Evolutionary conservation across 2,888 invertebrate genomes (phyloP).

Genomic region (Erannis defoliaria): DNA sequence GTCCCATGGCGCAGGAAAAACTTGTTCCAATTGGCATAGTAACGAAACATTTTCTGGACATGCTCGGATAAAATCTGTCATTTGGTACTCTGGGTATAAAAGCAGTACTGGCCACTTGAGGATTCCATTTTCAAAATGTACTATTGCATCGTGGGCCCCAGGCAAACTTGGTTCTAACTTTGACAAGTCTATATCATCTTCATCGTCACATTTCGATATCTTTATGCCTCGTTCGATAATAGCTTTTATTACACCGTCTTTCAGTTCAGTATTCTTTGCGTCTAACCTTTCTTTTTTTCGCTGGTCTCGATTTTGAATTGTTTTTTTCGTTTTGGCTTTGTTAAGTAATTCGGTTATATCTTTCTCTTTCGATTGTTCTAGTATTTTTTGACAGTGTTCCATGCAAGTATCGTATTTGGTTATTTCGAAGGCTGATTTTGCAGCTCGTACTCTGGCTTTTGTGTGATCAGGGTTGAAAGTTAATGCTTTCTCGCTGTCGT

Average conservation of each 20-base stretch:
- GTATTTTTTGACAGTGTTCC: constrained; percentile 89
- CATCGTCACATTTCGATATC: constrained; percentile 83
- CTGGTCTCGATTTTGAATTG: constrained; percentile 82
- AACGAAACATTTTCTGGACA: constrained; percentile 91
- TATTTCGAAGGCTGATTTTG: constrained; percentile 90
- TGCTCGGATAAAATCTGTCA: constrained; percentile 94
- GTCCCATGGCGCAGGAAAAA: constrained; percentile 93
- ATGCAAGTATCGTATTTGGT: constrained; percentile 90
- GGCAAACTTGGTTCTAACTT: constrained; percentile 89
- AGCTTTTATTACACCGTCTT: constrained; percentile 71
- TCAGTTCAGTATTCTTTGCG: constrained; percentile 74
- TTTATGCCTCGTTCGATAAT: constrained; percentile 80
- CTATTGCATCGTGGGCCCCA: constrained; percentile 88
- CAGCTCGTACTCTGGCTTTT: constrained; percentile 92
- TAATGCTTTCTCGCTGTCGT: constrained; percentile 93
- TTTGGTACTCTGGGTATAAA: constrained; percentile 94
- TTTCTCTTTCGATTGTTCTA: constrained; percentile 86
- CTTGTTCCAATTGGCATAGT: constrained; percentile 74
- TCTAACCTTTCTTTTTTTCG: constrained; percentile 81
- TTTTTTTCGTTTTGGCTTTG: constrained; percentile 79
- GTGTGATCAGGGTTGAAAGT: constrained; percentile 91
- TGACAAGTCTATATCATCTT: constrained; percentile 79
- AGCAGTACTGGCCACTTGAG: constrained; percentile 96
- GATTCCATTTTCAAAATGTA: constrained; percentile 86
- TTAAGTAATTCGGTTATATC: constrained; percentile 70